Base-by-base conservation (phyloP, 2,113 vertebrate species). In the Hystrix brachyura region DNA sequence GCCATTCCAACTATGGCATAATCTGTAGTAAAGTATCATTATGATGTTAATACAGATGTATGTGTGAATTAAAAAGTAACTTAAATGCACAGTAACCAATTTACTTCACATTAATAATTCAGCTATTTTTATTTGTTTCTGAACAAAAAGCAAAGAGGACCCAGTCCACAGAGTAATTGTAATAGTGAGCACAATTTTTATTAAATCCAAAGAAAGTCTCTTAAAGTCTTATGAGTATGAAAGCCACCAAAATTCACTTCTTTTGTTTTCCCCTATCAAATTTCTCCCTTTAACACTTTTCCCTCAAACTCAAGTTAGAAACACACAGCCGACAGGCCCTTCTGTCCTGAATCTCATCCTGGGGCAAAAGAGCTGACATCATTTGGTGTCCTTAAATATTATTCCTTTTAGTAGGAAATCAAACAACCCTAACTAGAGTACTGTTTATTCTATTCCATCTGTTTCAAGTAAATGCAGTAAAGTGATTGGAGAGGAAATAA, bases 31-130 rank as follows among this genome's bases (percentile, higher is more conserved):
- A 96, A 97, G 81, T n/a, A 91, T 55, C 87, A 91, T 95, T 90
- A 96, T 94, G 94, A 97, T 94, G 84, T 87, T 98, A 97, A 98
- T 97, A 89, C 84, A 97, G 95, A 98, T 94, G 62, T 85, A 97
- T 97, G 69, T 72, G 86, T 93, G 96, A 98, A 98, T 97, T 98
- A 98, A 96, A 96, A 95, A 96, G 93, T 96, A 81, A 96, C 94
- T 96, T 94, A 97, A 97, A 90, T 90, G 87, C 94, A 90, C 7
- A 96, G 93, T 93, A 97, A 88, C 95, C 98, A 97, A 97, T 98
- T 97, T 97, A 62, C 80, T 94, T 98, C 87, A 84, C 96, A 98
- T 98, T 96, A 97, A 98, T 98, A 97, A 98, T 97, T 98, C 81
- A 98, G 94, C 87, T 97, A 88, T 92, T 97, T 98, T 97, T 97